Conservation (phyloP, 2,888 invertebrate genomes). For the Diploptera punctata region DNA sequence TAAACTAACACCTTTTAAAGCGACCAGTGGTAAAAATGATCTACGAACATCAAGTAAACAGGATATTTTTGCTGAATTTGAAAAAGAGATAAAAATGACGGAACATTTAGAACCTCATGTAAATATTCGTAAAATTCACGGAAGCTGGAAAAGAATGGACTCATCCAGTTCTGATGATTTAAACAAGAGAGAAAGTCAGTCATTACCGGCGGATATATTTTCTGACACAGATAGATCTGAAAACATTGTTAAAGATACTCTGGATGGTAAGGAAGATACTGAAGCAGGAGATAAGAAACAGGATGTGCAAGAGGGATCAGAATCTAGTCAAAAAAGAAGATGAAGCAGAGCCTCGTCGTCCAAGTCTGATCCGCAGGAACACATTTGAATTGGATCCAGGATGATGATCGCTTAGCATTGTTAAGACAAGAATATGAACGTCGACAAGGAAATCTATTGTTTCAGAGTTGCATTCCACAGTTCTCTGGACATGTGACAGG, state of each 20-base stretch:
- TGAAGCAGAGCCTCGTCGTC: neutral
- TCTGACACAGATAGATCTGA: neutral
- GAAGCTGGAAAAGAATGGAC: neutral
- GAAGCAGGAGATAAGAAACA: neutral
- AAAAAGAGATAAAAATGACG: conserved; percentile 51
- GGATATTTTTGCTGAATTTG: conserved; percentile 50
- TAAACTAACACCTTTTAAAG: neutral
- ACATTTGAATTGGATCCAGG: conserved; percentile 58
- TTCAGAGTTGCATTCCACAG: conserved; percentile 66
- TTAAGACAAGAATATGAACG: conserved; percentile 64
- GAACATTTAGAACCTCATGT: conserved; percentile 50
- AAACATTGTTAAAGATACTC: neutral
- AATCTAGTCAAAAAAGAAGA: neutral
- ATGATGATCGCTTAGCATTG: conserved; percentile 54
- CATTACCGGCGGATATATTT: conserved; percentile 1
- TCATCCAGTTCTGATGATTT: neutral
- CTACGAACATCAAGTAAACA: conserved; percentile 44
- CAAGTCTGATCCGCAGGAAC: conserved; percentile 53
- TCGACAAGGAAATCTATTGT: conserved; percentile 64
- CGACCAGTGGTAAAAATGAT: conserved; percentile 36
- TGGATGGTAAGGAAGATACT: neutral
- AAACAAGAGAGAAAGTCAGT: neutral
- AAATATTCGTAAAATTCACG: conserved; percentile 18
- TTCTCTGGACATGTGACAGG: conserved; percentile 64
- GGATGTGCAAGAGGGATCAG: neutral